These are phyloP conservation scores for Callionymus lyra DNA, from an alignment of 2,113 vertebrate genomes.

Conservation along the genomic window DNA sequence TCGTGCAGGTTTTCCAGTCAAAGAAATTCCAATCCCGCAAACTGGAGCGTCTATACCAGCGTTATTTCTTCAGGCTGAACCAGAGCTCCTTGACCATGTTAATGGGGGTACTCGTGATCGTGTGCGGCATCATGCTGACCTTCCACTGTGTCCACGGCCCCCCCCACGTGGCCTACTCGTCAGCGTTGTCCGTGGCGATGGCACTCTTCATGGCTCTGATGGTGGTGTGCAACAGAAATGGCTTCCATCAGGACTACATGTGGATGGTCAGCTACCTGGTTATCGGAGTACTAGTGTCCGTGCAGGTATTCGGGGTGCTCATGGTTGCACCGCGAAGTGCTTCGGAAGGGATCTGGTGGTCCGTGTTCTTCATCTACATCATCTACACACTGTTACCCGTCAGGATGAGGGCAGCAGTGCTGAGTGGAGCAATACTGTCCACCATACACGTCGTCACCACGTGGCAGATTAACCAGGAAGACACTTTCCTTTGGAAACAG, in stretches of 20 bases:
- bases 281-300: constrained; percentile 74
- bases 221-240: constrained; percentile 88
- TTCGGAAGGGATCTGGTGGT: constrained; percentile 89
- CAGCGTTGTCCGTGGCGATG: constrained; percentile 75
- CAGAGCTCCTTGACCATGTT: constrained; percentile 95
- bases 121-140: constrained; percentile 82
- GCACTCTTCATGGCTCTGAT: constrained; percentile 83
- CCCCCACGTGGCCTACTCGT: constrained; percentile 68
- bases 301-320: constrained; percentile 78
- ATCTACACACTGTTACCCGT: constrained; percentile 93
- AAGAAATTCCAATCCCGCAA: constrained; percentile 94
- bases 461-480: constrained; percentile 80
- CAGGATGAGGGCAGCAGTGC: constrained; percentile 86
- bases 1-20: constrained; percentile 85
- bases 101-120: constrained; percentile 88
- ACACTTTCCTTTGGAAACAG: constrained; percentile 90
- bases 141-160: constrained; percentile 80
- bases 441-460: constrained; percentile 78
- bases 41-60: constrained; percentile 93
- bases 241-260: constrained; percentile 96
- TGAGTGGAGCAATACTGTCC: constrained; percentile 82
- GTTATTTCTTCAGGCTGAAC: constrained; percentile 97
- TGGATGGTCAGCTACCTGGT: constrained; percentile 94
- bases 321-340: constrained; percentile 78
- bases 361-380: constrained; percentile 94